Evolutionary conservation across 1,140 invertebrate genomes (phyloP).

Genomic region (Whitmania pigra): DNA sequence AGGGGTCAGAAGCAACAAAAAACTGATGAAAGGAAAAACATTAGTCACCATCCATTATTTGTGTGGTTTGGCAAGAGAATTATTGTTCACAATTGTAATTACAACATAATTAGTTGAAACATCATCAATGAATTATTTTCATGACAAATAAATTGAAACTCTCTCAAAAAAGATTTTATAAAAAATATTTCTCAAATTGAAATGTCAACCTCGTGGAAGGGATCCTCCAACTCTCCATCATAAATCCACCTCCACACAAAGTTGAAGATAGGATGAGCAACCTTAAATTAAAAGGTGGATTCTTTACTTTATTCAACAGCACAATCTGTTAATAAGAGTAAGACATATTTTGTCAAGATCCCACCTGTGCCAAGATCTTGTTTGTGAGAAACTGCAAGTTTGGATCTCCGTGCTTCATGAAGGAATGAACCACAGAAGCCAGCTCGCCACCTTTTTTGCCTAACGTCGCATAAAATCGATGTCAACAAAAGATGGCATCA

Average conservation of each 20-base stretch:
- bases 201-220: constrained; percentile 55
- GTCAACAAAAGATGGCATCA: background rate
- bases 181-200: background rate
- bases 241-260: constrained; percentile 70
- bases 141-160: too few relatives aligned
- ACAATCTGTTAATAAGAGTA: background rate
- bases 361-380: constrained; percentile 43
- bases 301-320: background rate
- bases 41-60: background rate
- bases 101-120: background rate
- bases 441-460: constrained; percentile 69
- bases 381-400: constrained; percentile 45
- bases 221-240: constrained; percentile 70
- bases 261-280: constrained; percentile 69
- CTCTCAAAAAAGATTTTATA: constrained; percentile 3
- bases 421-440: constrained; percentile 64
- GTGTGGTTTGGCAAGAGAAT: background rate
- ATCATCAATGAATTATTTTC: too few relatives aligned
- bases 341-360: background rate
- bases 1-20: constrained; percentile 72
- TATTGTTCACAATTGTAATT: background rate
- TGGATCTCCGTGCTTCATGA: constrained; percentile 69
- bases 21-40: constrained; percentile 48
- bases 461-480: constrained; percentile 25
- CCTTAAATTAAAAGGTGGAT: constrained; percentile 34